phyloP scores from a whole-genome alignment of 2,888 invertebrate genomes.

The Iphiclides podalirius region DNA sequence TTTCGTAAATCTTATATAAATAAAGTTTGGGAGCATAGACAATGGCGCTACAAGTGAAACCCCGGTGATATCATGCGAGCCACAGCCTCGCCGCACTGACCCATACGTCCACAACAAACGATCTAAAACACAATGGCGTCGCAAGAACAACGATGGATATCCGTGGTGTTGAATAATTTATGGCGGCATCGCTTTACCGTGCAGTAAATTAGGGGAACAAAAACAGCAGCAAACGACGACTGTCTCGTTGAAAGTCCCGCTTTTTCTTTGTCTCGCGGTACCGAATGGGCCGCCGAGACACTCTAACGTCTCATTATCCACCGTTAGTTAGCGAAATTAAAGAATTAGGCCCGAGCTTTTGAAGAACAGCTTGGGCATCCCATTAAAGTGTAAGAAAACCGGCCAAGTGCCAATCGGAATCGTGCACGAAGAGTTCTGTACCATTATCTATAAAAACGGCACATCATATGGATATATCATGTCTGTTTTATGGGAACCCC shows the following conservation, averaged over 20 bases:
- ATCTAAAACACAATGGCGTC: constrained; percentile 47
- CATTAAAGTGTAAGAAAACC: too few relatives aligned
- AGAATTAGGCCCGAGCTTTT: too few relatives aligned
- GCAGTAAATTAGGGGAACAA: constrained; percentile 66
- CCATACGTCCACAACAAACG: constrained; percentile 20
- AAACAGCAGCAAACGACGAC: constrained; percentile 41
- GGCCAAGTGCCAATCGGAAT: too few relatives aligned
- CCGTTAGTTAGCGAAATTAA: constrained; percentile 42
- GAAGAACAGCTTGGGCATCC: too few relatives aligned
- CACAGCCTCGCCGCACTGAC: constrained; percentile 12
- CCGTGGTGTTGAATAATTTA: constrained; percentile 74
- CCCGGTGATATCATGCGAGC: too few relatives aligned
- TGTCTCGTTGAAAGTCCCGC: constrained; percentile 49
- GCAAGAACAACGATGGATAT: constrained; percentile 60
- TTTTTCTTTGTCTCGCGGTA: constrained; percentile 50
- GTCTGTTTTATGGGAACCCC: too few relatives aligned
- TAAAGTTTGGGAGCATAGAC: too few relatives aligned
- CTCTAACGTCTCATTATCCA: constrained; percentile 42
- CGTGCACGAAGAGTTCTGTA: too few relatives aligned
- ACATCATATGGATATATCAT: too few relatives aligned
- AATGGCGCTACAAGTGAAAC: too few relatives aligned
- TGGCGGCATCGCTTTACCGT: constrained; percentile 59
- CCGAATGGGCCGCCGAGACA: constrained; percentile 38
- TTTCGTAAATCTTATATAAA: too few relatives aligned
- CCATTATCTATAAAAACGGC: too few relatives aligned